Evolutionary conservation across 2,888 invertebrate species (phyloP), one percentile per base, ranked within the genome.

Genomic region (Oxycera nigricornis): DNA sequence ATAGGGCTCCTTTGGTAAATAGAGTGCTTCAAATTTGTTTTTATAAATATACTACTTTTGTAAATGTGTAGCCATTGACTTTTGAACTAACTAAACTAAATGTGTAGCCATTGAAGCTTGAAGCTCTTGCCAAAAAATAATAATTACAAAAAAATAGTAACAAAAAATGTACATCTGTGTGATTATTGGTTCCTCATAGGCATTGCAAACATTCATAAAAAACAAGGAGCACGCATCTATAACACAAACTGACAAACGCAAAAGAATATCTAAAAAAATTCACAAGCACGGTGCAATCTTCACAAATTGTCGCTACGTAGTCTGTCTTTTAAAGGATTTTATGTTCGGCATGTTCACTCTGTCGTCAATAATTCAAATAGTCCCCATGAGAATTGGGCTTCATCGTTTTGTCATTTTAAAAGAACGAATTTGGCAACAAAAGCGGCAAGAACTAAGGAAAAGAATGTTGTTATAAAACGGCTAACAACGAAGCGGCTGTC

Each of bases 331-430:
- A 20, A 22, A 31, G 52, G 35, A 70, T 70, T 52, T 70, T 52
- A 70, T 70, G 70, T 68, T 68, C 46, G 30, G 50, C 50, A 68
- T 68, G 68, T 70, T 70, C 70, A 55, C 52, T 70, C 20, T 52
- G 55, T 70, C 55, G 70, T 70, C 52, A 70, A 70, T 70, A 70
- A 70, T 70, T 70, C 55, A 70, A 70, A 70, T 70, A 55, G 35
- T 55, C 4, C 70, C 70, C 52, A 35, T 22, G 70, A 70, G 52
- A 35, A 70, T 52, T 52, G 70, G 4, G 35, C 70, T 52, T 65
- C 65, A 65, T 65, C 65, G 65, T 65, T 65, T 65, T 65, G 41
- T 41, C 39, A 65, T 39, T 41, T 65, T 24, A 24, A 39, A 35
- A 2, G 41, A 24, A 41, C 20, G 4, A 61, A 22, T 55, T 24